These are phyloP conservation scores for Catharus ustulatus DNA, from an alignment of 2,797 vertebrate genomes.

Conservation along the genomic window DNA sequence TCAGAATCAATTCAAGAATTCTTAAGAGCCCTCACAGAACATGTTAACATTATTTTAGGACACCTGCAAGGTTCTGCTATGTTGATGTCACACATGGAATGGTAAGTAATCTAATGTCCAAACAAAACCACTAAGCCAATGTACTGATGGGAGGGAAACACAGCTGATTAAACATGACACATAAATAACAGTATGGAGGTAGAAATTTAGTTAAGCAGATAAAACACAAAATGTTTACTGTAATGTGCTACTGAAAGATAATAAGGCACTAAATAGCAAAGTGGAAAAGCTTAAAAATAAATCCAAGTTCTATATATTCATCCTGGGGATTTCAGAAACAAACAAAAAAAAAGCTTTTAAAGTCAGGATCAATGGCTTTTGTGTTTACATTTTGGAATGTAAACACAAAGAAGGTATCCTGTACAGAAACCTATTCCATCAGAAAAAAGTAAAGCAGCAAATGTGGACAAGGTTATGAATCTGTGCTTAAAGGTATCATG, in stretches of 20 bases:
- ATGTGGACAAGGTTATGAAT: neutral
- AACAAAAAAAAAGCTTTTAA: neutral
- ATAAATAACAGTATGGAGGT: neutral
- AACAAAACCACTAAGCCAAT: neutral
- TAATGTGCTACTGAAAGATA: neutral
- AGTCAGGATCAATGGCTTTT: neutral
- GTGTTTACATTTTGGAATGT: neutral
- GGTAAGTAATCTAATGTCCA: neutral
- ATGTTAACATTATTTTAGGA: neutral
- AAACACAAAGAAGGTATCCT: neutral
- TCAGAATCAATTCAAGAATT: neutral
- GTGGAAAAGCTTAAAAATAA: slow-evolving; percentile 1
- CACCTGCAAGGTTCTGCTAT: neutral
- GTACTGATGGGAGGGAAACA: neutral
- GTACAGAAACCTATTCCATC: neutral
- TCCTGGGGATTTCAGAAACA: neutral
- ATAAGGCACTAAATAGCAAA: neutral
- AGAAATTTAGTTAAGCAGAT: neutral
- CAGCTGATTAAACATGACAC: slow-evolving; percentile 9
- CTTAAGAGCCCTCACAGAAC: neutral
- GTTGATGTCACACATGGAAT: neutral
- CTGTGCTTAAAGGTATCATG: neutral
- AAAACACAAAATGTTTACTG: neutral
- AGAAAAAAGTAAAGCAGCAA: neutral
- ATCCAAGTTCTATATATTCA: neutral